phyloP scores from a whole-genome alignment of 2,113 vertebrate genomes.

The Chauna torquata region DNA sequence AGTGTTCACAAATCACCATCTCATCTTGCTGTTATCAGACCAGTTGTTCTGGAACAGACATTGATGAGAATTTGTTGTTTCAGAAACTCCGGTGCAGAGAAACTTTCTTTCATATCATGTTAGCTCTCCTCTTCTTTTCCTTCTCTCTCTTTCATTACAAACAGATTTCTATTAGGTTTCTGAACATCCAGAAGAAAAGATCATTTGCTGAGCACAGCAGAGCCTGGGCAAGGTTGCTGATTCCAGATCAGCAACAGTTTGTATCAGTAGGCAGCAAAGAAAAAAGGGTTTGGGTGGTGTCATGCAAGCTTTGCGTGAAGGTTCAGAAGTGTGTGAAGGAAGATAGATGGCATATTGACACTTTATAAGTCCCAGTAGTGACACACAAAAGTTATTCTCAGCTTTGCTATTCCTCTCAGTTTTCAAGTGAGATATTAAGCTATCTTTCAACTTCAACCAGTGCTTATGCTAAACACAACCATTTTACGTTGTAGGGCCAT shows the following conservation, averaged over 20 bases:
- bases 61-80: not conserved
- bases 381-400: not conserved
- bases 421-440: conserved; percentile 1
- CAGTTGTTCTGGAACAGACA: conserved; percentile 41
- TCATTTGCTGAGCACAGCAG: not conserved
- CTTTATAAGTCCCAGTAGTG: not conserved
- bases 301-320: not conserved
- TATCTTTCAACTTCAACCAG: not conserved
- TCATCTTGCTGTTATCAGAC: conserved; percentile 22
- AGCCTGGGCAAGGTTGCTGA: not conserved
- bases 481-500: not conserved
- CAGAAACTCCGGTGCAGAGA: not conserved
- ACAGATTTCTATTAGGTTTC: not conserved
- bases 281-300: not conserved
- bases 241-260: not conserved
- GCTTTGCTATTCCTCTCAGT: not conserved
- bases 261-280: not conserved
- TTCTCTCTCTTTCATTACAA: not conserved
- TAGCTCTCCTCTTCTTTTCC: not conserved
- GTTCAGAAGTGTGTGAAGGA: not conserved
- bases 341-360: fast-evolving
- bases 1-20: conserved; percentile 14
- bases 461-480: not conserved
- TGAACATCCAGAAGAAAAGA: not conserved
- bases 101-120: not conserved